Percentiles rank a stretch among this genome's conserved stretches.
These are phyloP conservation scores for Cryptotermes secundus DNA, from an alignment of 1,140 invertebrate genomes.

Conservation along the genomic window DNA sequence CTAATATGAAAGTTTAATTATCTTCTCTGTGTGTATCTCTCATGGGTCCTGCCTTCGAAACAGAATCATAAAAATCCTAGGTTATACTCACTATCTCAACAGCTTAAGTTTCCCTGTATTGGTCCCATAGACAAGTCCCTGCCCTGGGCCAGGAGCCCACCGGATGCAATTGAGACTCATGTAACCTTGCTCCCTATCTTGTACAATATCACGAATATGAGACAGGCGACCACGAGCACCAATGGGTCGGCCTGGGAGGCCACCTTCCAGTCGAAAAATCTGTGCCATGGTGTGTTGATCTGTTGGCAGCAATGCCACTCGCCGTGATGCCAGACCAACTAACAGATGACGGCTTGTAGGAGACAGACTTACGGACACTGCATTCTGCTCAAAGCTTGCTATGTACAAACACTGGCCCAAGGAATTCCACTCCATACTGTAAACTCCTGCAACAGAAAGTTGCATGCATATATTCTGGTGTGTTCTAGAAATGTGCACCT, in stretches of 20 bases:
- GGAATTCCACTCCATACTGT: slow-evolving; percentile 70
- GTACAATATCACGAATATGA: slow-evolving; percentile 61
- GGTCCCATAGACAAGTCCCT: slow-evolving; percentile 82
- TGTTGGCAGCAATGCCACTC: slow-evolving; percentile 53
- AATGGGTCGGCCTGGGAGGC: slow-evolving; percentile 37
- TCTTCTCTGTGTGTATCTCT: no score
- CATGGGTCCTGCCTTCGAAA: no score
- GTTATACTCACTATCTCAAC: slow-evolving; percentile 53
- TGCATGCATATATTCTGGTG: no score
- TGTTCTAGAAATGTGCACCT: no score
- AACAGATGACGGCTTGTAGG: slow-evolving; percentile 73
- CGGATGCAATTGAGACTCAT: slow-evolving; percentile 80
- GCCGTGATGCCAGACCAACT: slow-evolving; percentile 71
- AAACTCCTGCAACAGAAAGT: slow-evolving; percentile 60
- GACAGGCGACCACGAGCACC: slow-evolving; percentile 49
- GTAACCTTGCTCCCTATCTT: slow-evolving; percentile 58
- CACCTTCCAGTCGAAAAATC: slow-evolving; percentile 48
- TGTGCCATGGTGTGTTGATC: slow-evolving; percentile 66
- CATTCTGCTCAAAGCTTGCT: slow-evolving; percentile 72
- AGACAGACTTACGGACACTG: slow-evolving; percentile 79
- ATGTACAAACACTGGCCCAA: slow-evolving; percentile 76
- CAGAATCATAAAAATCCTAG: no score
- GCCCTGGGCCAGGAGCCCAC: slow-evolving; percentile 78
- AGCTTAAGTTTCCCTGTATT: slow-evolving; percentile 79
- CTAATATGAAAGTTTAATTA: no score